Conservation (phyloP, 2,888 invertebrate species). For the Calliopum simillimum region DNA sequence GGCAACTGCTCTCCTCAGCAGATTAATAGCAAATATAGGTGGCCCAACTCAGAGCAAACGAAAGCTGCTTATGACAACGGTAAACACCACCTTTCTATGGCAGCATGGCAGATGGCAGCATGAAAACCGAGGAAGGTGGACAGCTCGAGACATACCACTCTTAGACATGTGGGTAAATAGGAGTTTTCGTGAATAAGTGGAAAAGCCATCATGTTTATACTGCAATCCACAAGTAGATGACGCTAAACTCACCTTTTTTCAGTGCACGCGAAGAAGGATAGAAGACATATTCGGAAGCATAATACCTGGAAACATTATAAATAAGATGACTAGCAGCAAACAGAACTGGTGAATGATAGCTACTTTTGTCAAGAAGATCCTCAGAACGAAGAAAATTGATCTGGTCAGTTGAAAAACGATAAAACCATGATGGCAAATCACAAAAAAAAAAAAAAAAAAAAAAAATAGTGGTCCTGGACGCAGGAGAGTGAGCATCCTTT, state of each 20-base stretch:
- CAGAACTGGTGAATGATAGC: no score
- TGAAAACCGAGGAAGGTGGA: slow-evolving; percentile 13
- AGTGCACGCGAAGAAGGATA: no score
- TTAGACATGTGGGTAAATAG: background rate
- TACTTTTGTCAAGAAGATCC: no score
- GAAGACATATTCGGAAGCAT: no score
- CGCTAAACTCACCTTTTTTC: slow-evolving; percentile 16
- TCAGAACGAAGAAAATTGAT: no score
- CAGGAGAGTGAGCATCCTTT: no score
- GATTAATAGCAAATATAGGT: background rate
- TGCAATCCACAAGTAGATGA: slow-evolving; percentile 10
- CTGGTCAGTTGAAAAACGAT: no score
- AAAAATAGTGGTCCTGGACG: no score
- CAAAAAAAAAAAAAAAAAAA: no score
- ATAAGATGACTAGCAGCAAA: no score
- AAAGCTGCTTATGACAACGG: background rate
- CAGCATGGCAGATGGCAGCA: slow-evolving; percentile 26
- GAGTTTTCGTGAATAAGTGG: background rate
- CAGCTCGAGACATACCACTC: background rate
- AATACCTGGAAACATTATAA: no score
- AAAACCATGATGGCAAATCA: no score
- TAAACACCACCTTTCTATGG: background rate
- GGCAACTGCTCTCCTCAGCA: background rate
- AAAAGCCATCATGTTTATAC: slow-evolving; percentile 19
- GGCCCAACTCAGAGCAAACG: background rate